Evolutionary conservation across 2,113 vertebrate genomes (phyloP).

Genomic region (Marmota flaviventris): DNA sequence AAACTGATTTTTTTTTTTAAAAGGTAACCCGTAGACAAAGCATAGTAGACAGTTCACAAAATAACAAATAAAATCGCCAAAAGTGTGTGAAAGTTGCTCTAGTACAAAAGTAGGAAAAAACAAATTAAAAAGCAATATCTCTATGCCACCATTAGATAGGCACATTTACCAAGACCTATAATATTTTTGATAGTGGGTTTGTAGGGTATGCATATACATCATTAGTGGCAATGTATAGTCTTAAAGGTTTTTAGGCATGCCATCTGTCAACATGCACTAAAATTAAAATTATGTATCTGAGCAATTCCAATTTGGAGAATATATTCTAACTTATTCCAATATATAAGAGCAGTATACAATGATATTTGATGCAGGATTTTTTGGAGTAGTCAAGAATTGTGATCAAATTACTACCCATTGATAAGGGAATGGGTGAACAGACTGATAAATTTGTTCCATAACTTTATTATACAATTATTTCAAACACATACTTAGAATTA

Average conservation of each 20-base stretch:
- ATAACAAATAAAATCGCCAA: not conserved
- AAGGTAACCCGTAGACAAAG: not conserved
- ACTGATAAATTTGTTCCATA: not conserved
- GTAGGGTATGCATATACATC: not conserved
- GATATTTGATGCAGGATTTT: not conserved
- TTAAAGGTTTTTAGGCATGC: not conserved
- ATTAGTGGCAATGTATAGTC: not conserved
- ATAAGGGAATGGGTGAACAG: not conserved
- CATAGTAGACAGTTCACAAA: not conserved
- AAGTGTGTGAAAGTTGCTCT: not conserved
- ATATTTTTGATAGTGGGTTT: not conserved
- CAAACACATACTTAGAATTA: not conserved
- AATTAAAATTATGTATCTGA: not conserved
- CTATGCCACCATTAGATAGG: not conserved
- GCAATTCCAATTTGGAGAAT: not conserved
- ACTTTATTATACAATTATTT: constrained; percentile 1
- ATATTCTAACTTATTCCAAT: constrained; percentile 3
- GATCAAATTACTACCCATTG: not conserved
- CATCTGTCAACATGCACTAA: not conserved
- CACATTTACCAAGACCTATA: not conserved
- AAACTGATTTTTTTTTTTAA: not conserved
- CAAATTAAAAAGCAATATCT: not conserved
- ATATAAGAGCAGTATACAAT: not conserved
- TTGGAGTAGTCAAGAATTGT: constrained; percentile 18
- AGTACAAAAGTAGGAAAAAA: not conserved